Percentiles rank a stretch among this genome's conserved stretches.
These are phyloP conservation scores for Cathartes aura DNA, from an alignment of 2,113 vertebrate genomes.

Conservation along the genomic window DNA sequence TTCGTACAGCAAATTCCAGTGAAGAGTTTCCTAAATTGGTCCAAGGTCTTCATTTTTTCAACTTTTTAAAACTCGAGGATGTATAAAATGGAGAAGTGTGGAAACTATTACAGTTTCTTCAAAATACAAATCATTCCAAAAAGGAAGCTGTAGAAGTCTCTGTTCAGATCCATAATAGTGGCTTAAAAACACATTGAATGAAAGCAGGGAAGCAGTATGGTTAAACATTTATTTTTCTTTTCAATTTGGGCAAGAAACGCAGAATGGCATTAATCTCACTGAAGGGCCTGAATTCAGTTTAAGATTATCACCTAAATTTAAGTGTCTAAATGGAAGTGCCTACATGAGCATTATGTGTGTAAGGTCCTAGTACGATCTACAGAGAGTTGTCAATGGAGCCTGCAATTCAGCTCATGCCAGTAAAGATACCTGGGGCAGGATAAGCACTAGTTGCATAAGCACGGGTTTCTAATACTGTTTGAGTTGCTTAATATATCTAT, in stretches of 20 bases:
- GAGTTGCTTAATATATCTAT: not conserved
- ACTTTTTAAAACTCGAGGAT: not conserved
- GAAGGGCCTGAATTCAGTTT: not conserved
- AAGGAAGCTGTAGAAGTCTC: not conserved
- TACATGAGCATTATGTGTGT: not conserved
- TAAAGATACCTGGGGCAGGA: not conserved
- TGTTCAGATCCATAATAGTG: not conserved
- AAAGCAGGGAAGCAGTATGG: not conserved
- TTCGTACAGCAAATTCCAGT: not conserved
- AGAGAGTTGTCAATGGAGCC: not conserved
- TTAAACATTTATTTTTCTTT: not conserved
- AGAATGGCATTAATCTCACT: not conserved
- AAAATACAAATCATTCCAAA: not conserved
- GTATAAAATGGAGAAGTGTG: not conserved
- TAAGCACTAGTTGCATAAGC: not conserved
- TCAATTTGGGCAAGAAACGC: not conserved
- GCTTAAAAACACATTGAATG: not conserved
- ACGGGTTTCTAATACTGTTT: not conserved
- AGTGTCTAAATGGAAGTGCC: not conserved
- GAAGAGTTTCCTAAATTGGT: not conserved
- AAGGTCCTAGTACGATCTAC: accelerated
- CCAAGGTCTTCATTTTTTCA: not conserved
- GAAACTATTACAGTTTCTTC: not conserved
- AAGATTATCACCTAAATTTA: not conserved
- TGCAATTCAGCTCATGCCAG: not conserved